Conservation (phyloP, 2,888 invertebrate species). For the Acrocera orbiculus region DNA sequence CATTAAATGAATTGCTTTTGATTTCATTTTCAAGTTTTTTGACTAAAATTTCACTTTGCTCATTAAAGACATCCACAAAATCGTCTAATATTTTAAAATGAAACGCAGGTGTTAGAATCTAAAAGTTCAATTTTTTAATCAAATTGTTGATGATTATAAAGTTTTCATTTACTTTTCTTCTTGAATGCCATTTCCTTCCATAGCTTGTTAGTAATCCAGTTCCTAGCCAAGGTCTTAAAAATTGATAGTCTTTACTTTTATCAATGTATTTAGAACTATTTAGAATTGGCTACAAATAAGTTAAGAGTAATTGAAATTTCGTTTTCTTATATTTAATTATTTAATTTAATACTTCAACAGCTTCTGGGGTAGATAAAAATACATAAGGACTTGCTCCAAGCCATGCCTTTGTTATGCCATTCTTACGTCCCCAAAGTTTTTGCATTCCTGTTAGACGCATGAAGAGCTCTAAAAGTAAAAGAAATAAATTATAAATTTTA, state of each 20-base stretch:
- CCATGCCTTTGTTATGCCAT: conserved; percentile 36
- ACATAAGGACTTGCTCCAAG: conserved; percentile 33
- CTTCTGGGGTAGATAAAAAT: conserved; percentile 33
- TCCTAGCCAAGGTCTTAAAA: conserved; percentile 40
- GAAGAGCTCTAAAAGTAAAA: conserved; percentile 30
- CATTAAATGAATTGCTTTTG: conserved; percentile 33
- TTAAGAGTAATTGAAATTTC: background rate
- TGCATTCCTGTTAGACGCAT: conserved; percentile 33
- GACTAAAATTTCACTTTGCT: conserved; percentile 38
- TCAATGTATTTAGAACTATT: conserved; percentile 39
- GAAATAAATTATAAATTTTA: too few species aligned
- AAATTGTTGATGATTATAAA: too few species aligned
- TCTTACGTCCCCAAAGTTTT: conserved; percentile 33
- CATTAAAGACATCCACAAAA: conserved; percentile 45
- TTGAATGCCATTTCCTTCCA: conserved; percentile 41
- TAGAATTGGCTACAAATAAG: conserved; percentile 34
- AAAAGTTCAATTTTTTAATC: too few species aligned
- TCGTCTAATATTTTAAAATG: conserved; percentile 52
- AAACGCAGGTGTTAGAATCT: conserved; percentile 47
- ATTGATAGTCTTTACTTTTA: conserved; percentile 40
- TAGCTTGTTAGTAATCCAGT: conserved; percentile 38
- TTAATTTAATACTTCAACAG: conserved; percentile 28
- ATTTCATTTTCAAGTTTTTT: conserved; percentile 32
- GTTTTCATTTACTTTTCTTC: conserved; percentile 34
- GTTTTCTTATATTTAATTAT: background rate